phyloP scores from a whole-genome alignment of 2,797 vertebrate genomes.

The Oryzias sinensis region DNA sequence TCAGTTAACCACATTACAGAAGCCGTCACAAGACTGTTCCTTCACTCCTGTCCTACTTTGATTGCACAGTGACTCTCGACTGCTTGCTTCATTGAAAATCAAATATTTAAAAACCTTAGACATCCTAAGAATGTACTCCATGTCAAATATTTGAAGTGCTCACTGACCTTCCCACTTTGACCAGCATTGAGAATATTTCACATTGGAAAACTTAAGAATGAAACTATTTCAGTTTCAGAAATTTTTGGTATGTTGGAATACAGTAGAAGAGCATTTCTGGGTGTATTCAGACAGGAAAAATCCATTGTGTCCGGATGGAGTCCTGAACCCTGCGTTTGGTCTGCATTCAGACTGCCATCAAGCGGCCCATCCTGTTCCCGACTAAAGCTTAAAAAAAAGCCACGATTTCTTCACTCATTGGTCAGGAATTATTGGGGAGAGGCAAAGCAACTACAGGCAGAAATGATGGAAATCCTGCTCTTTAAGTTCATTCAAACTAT shows the following conservation, averaged over 20 bases:
- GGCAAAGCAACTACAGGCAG: no score
- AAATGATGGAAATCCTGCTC: no score
- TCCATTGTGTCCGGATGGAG: no score
- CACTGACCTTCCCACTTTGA: conserved; percentile 23
- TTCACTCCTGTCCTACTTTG: conserved; percentile 15
- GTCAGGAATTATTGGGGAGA: no score
- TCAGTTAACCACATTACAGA: no score
- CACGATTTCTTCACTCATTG: no score
- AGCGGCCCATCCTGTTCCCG: no score
- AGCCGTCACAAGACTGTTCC: conserved; percentile 14
- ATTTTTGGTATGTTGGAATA: background rate
- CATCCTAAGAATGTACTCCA: conserved; percentile 40
- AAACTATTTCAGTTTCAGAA: conserved; percentile 8
- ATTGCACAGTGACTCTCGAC: conserved; percentile 8
- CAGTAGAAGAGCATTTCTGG: background rate
- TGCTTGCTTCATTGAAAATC: conserved; percentile 21
- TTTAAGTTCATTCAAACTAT: no score
- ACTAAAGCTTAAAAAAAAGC: no score
- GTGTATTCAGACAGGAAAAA: no score
- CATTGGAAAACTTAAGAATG: conserved; percentile 13
- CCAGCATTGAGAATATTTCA: conserved; percentile 15
- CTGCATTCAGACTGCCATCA: no score
- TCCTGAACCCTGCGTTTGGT: no score
- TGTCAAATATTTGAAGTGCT: conserved; percentile 34
- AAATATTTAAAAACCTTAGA: conserved; percentile 24